These are phyloP conservation scores for Hyperoplus immaculatus DNA, from an alignment of 2,797 vertebrate genomes.

Conservation along the genomic window DNA sequence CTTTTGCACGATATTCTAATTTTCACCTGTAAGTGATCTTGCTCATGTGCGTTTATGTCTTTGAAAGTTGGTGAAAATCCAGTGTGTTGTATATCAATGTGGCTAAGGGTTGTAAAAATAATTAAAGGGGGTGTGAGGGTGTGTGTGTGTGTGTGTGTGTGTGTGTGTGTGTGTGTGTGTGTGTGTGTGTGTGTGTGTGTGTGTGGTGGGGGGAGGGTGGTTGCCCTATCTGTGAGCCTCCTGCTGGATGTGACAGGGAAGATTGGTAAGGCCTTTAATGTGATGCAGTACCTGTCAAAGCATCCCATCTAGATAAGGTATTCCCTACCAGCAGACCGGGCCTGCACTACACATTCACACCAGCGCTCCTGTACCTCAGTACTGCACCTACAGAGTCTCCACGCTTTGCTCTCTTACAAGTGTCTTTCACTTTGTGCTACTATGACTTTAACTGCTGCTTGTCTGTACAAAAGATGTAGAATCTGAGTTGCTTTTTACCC, in stretches of 20 bases:
- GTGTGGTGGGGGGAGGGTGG: neutral
- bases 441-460: too few species aligned
- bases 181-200: too few species aligned
- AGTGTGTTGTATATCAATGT: conserved; percentile 44
- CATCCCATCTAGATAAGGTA: conserved; percentile 80
- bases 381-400: neutral
- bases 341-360: conserved; percentile 34
- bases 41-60: conserved; percentile 25
- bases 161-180: too few species aligned
- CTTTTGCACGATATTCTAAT: too few species aligned
- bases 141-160: too few species aligned
- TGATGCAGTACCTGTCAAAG: conserved; percentile 84
- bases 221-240: conserved; percentile 63
- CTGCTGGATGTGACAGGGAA: conserved; percentile 80
- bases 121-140: neutral
- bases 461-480: too few species aligned
- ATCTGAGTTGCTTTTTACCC: too few species aligned
- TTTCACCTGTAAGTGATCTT: neutral
- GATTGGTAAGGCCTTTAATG: conserved; percentile 87
- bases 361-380: neutral
- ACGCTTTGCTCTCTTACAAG: too few species aligned
- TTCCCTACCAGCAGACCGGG: conserved; percentile 43
- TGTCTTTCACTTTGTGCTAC: too few species aligned
- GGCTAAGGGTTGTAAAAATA: conserved; percentile 37
- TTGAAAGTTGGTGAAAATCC: conserved; percentile 57